phyloP scores from a whole-genome alignment of 2,113 vertebrate genomes.

The Gallinago media region DNA sequence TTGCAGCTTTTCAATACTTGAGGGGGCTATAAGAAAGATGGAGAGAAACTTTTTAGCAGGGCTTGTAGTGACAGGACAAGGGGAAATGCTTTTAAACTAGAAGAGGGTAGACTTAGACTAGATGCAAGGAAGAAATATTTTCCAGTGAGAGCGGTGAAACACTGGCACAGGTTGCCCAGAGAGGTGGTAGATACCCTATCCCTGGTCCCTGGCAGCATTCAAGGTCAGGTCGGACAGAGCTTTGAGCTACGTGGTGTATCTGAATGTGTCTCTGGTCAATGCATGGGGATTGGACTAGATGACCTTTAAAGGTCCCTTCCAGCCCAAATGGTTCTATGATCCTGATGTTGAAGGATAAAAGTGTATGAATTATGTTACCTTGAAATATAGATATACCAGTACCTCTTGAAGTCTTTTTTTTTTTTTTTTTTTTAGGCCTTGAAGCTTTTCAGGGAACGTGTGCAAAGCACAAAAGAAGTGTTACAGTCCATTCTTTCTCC shows the following conservation, averaged over 20 bases:
- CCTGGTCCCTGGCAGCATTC: neutral
- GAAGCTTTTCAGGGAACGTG: neutral
- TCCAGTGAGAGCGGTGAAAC: neutral
- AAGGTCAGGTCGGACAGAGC: neutral
- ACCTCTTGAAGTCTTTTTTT: neutral
- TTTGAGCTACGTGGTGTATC: neutral
- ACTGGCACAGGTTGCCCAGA: neutral
- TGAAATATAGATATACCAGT: neutral
- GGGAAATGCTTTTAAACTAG: neutral
- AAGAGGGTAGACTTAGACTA: neutral
- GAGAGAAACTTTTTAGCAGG: neutral
- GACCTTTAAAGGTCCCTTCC: neutral
- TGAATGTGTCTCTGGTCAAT: neutral
- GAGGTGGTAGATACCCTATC: neutral
- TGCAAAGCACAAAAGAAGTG: conserved; percentile 17
- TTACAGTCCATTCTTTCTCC: neutral
- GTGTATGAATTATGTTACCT: neutral
- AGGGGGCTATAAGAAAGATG: neutral
- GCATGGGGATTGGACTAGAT: neutral
- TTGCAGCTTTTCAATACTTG: neutral
- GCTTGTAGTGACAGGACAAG: neutral
- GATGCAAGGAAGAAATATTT: neutral
- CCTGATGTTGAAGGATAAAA: neutral
- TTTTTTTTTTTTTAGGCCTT: neutral
- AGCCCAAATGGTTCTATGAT: neutral